A percentile compares a stretch with the other conserved stretches of the same genome.
phyloP scores from a whole-genome alignment of 2,888 invertebrate species.

The Spodoptera picta region DNA sequence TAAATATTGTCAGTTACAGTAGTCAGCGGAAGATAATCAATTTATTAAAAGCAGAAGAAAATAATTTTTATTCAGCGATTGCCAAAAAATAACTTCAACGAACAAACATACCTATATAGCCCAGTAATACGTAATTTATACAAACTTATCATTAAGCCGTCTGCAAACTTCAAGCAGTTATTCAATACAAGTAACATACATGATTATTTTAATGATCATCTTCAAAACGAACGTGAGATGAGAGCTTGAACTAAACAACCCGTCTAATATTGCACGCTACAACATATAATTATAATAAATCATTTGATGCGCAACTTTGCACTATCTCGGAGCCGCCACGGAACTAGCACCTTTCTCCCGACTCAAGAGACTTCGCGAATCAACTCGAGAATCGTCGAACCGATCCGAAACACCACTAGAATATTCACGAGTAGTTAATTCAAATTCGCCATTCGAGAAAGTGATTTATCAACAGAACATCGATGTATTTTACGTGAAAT shows the following conservation, averaged over 20 bases:
- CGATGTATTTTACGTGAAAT: constrained; percentile 52
- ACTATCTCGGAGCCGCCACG: constrained; percentile 14
- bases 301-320: constrained; percentile 9
- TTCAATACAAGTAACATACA: no score
- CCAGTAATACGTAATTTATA: no score
- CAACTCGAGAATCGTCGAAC: constrained; percentile 56
- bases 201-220: constrained; percentile 15
- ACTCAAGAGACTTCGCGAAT: constrained; percentile 56
- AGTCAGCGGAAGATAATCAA: no score
- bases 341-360: constrained; percentile 45
- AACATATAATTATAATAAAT: constrained; percentile 36
- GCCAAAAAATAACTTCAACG: no score
- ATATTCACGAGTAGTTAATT: constrained; percentile 75
- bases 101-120: no score
- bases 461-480: constrained; percentile 65
- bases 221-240: not conserved
- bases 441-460: constrained; percentile 75
- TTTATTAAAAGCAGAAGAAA: no score
- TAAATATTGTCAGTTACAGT: no score
- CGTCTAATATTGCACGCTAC: not conserved
- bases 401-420: constrained; percentile 63
- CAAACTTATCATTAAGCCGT: no score
- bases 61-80: no score
- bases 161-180: no score
- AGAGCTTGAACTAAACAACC: constrained; percentile 1